Percentiles rank a stretch among this genome's conserved stretches.
These are phyloP conservation scores for Drosophila truncata DNA, from an alignment of 1,140 invertebrate genomes.

Conservation along the genomic window DNA sequence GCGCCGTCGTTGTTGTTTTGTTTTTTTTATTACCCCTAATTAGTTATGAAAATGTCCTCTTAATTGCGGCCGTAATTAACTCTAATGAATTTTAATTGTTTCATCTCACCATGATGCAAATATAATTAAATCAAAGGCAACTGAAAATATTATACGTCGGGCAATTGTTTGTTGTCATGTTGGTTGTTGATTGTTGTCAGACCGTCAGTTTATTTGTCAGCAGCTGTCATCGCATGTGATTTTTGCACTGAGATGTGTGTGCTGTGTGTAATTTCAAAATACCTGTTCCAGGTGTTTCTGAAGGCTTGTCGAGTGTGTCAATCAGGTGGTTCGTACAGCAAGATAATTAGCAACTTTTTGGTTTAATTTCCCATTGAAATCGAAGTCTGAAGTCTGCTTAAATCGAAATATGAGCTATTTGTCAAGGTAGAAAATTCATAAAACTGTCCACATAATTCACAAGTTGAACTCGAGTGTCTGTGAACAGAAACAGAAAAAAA, in stretches of 20 bases:
- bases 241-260: constrained; percentile 17
- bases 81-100: constrained; percentile 77
- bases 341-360: constrained; percentile 9
- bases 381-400: not conserved
- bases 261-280: constrained; percentile 41
- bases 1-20: constrained; percentile 10
- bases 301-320: constrained; percentile 2
- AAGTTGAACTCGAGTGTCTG: constrained; percentile 44
- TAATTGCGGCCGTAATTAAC: constrained; percentile 73
- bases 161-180: constrained; percentile 35
- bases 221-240: constrained; percentile 65
- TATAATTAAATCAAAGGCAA: constrained; percentile 64
- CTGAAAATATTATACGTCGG: constrained; percentile 50
- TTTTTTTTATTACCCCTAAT: constrained; percentile 50
- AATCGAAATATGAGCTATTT: not conserved
- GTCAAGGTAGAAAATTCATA: constrained; percentile 53
- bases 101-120: constrained; percentile 28
- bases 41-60: constrained; percentile 73
- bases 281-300: not conserved
- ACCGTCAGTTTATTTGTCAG: constrained; percentile 48
- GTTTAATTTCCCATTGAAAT: not conserved
- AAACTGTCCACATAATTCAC: constrained; percentile 62
- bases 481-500: not conserved
- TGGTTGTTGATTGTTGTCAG: constrained; percentile 33
- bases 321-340: not conserved